Base-by-base conservation (phyloP, 2,888 invertebrate genomes). In the Pheosia gnoma region DNA sequence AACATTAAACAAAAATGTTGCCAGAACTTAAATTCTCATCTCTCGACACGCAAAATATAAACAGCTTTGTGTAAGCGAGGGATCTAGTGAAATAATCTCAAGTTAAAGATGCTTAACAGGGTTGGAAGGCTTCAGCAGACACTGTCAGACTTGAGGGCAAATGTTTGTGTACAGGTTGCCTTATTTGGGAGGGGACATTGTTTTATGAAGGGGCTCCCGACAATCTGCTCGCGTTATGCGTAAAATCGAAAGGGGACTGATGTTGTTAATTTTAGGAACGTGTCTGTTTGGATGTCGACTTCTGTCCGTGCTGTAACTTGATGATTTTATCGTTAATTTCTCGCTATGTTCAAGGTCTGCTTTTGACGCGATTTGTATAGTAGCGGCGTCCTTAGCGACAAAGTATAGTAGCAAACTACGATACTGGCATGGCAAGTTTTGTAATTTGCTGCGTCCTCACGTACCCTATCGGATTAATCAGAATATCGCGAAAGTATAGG, bases 191-290 rank as follows among this genome's bases (percentile, higher is more conserved):
- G 74, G 72, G 74, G 68, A 72, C 74, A 72, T 71, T 72, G 72
- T 74, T 57, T 68, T 59, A 59, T 64, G 60, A 66, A 64, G 74
- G 70, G 75, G 68, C 53, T 43, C 54, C 53, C 59, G 72, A 69
- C 75, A 75, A 75, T 72, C 75, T 75, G 75, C 69, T 71, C 63
- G 38, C 59, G 68, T 69, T 75, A 72, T 75, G 71, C 67, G 71
- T 69, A 52, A 75, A 73, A 75, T 73, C 75, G 71, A 75, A 75
- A 65, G 55, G 39, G 55, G n/a, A 38, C 55, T 4, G 25, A 25
- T 25, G 38, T 55, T 39, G 55, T 55, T 55, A 55, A 55, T 55
- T 55, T 39, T 38, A 13, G 36, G 55, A 37, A 37, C 7, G 38
- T 55, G 55, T 55, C 55, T 4, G 8, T 10, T 55, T 39, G 55